Evolutionary conservation across 2,113 vertebrate species (phyloP).

Genomic region (Tenrec ecaudatus): DNA sequence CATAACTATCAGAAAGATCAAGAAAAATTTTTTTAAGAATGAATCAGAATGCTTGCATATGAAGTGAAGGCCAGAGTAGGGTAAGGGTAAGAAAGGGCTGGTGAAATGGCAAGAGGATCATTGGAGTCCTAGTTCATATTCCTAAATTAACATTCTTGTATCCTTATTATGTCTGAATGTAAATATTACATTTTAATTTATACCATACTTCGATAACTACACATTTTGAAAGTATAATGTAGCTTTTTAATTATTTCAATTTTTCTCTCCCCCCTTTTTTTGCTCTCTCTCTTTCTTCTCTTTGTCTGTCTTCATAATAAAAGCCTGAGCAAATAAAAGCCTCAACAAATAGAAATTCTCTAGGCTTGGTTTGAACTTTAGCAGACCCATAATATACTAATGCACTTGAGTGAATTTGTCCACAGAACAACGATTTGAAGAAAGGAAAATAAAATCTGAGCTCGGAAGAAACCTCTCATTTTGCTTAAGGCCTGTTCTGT

Average conservation of each 20-base stretch:
- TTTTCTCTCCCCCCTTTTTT: background rate
- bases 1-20: background rate
- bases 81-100: background rate
- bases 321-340: background rate
- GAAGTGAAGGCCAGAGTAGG: background rate
- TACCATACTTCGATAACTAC: background rate
- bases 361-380: background rate
- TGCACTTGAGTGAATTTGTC: background rate
- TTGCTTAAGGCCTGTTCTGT: background rate
- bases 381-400: background rate
- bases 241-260: background rate
- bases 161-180: background rate
- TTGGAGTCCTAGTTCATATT: background rate
- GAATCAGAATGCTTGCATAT: background rate
- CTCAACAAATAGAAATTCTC: background rate
- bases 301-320: background rate
- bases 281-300: background rate
- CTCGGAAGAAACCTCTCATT: conserved; percentile 3
- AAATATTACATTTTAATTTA: background rate
- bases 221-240: conserved; percentile 5
- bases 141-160: background rate
- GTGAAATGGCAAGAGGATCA: background rate
- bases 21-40: background rate
- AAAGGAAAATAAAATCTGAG: conserved; percentile 28
- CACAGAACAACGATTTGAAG: background rate